These are phyloP conservation scores for Sebastes nivosus DNA, from an alignment of 2,797 vertebrate genomes.

Conservation along the genomic window DNA sequence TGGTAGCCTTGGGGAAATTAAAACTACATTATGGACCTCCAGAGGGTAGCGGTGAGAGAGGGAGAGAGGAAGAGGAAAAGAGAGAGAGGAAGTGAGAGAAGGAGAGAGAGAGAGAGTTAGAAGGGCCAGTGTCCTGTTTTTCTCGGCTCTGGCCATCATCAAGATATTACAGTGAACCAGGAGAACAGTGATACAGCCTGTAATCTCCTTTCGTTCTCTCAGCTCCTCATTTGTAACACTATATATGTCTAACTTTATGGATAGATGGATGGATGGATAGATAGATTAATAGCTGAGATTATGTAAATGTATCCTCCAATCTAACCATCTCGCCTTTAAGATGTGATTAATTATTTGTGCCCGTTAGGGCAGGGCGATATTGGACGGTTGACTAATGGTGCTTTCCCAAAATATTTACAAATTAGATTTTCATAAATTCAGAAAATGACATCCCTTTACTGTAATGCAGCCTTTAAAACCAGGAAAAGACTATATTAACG, in stretches of 20 bases:
- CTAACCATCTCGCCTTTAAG: no score
- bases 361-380: no score
- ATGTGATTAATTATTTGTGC: no score
- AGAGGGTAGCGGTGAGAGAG: conserved; percentile 77
- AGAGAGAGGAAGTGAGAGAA: conserved; percentile 25
- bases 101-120: background rate
- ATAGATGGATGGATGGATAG: background rate
- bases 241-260: background rate
- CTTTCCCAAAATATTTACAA: no score
- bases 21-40: conserved; percentile 87
- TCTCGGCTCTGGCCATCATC: conserved; percentile 59
- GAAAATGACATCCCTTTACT: no score
- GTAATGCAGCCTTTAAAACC: background rate
- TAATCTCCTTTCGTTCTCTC: conserved; percentile 15
- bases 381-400: no score
- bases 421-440: no score
- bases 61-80: conserved; percentile 70
- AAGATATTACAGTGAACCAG: conserved; percentile 38
- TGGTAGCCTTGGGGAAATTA: conserved; percentile 86
- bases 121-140: conserved; percentile 77
- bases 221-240: background rate
- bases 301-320: background rate
- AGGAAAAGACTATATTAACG: background rate
- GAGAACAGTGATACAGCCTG: conserved; percentile 8
- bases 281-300: background rate